Evolutionary conservation across 2,113 vertebrate species (phyloP).

Genomic region (Acrocephalus arundinaceus): DNA sequence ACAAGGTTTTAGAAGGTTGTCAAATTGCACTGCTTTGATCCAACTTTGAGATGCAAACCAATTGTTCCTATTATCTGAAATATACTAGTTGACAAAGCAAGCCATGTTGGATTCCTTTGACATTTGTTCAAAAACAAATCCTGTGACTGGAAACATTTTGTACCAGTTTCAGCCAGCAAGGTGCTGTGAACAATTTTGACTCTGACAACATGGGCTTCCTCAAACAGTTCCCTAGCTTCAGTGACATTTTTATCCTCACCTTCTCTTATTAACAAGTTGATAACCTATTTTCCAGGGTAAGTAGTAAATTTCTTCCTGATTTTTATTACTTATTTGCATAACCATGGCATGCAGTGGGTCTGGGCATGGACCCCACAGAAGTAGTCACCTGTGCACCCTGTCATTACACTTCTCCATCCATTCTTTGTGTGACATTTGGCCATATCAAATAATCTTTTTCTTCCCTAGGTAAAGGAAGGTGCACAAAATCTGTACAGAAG

Average conservation of each 20-base stretch:
- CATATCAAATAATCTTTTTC: background rate
- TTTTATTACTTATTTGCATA: background rate
- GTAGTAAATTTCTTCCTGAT: background rate
- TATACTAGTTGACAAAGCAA: background rate
- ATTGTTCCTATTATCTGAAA: background rate
- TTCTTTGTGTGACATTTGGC: background rate
- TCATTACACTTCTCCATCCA: background rate
- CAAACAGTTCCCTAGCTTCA: background rate
- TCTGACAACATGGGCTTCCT: background rate
- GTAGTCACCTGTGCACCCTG: background rate
- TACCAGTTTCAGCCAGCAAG: background rate
- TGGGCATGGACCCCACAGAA: accelerated
- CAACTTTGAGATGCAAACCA: background rate
- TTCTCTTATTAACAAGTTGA: background rate
- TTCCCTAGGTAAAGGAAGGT: background rate
- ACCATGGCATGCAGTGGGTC: background rate
- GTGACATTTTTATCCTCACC: background rate
- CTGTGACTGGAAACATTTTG: background rate
- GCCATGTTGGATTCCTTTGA: background rate
- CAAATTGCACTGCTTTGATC: background rate
- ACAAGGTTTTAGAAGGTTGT: background rate
- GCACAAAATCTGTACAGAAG: background rate
- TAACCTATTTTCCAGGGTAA: background rate
- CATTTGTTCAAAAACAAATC: background rate
- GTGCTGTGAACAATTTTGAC: background rate